Evolutionary conservation across 2,113 vertebrate genomes (phyloP).

Genomic region (Sylvietta virens): DNA sequence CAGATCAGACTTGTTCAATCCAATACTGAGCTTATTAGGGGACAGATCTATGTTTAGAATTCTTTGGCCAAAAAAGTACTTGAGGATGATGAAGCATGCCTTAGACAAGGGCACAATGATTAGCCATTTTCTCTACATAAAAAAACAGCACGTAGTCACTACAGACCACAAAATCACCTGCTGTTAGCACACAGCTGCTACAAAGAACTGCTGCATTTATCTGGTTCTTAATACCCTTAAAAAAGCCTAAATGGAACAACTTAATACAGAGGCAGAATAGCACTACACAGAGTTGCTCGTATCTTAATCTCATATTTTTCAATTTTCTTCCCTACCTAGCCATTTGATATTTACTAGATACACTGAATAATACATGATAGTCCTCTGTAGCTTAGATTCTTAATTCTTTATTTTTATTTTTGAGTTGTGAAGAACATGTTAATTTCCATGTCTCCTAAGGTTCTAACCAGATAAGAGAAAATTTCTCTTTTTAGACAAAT

Average conservation of each 20-base stretch:
- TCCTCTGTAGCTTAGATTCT: background rate
- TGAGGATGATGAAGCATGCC: slow-evolving; percentile 78
- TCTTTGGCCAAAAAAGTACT: slow-evolving; percentile 77
- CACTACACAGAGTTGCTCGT: slow-evolving; percentile 58
- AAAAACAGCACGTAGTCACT: slow-evolving; percentile 74
- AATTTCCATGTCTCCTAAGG: background rate
- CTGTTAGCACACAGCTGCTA: slow-evolving; percentile 73
- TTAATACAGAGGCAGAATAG: slow-evolving; percentile 66
- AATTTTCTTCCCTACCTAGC: slow-evolving; percentile 47
- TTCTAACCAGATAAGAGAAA: background rate
- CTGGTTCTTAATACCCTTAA: slow-evolving; percentile 70
- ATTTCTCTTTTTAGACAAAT: background rate
- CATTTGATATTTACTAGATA: slow-evolving; percentile 29
- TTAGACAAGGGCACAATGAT: slow-evolving; percentile 77
- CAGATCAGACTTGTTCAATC: slow-evolving; percentile 78
- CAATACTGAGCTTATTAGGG: slow-evolving; percentile 80
- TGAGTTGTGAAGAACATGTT: background rate
- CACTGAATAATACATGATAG: background rate
- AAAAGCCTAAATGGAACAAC: slow-evolving; percentile 68
- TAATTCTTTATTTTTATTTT: background rate
- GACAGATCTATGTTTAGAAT: slow-evolving; percentile 79
- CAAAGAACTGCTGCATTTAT: slow-evolving; percentile 75
- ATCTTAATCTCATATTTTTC: slow-evolving; percentile 65
- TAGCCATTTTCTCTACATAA: slow-evolving; percentile 77
- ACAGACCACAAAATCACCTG: slow-evolving; percentile 73